A percentile compares a stretch with the other conserved stretches of the same genome.
Evolutionary conservation across 2,797 vertebrate genomes (phyloP).

Genomic region (Adrianichthys oophorus): DNA sequence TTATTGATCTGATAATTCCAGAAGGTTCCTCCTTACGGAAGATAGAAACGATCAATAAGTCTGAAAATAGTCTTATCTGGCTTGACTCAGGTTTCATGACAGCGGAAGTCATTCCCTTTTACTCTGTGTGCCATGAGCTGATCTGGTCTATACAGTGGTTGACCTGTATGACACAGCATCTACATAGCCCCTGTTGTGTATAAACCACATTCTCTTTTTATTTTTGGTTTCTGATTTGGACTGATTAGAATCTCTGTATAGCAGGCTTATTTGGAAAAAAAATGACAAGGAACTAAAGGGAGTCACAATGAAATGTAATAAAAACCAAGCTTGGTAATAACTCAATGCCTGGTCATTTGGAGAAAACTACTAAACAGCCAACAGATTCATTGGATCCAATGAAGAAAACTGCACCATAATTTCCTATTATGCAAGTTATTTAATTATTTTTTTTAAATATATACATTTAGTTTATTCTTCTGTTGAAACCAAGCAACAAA

Average conservation of each 20-base stretch:
- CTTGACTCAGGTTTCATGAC: slow-evolving; percentile 50
- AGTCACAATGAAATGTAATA: too few relatives aligned
- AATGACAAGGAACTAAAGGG: too few relatives aligned
- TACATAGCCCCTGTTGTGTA: slow-evolving; percentile 1
- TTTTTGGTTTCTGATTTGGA: slow-evolving; percentile 20
- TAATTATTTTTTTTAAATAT: not conserved
- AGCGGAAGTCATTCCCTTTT: slow-evolving; percentile 34
- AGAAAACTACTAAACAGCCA: too few relatives aligned
- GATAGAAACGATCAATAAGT: slow-evolving; percentile 52
- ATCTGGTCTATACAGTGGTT: slow-evolving; percentile 9
- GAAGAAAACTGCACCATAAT: too few relatives aligned
- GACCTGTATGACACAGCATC: slow-evolving; percentile 7
- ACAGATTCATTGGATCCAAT: too few relatives aligned
- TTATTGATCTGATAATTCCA: slow-evolving; percentile 58
- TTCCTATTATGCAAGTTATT: too few relatives aligned
- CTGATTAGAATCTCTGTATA: not conserved
- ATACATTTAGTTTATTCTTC: not conserved
- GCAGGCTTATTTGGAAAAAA: too few relatives aligned
- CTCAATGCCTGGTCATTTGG: too few relatives aligned
- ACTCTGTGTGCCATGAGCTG: slow-evolving; percentile 13
- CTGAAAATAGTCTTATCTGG: slow-evolving; percentile 54
- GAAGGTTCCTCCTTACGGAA: slow-evolving; percentile 52
- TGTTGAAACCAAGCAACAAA: not conserved
- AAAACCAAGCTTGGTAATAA: too few relatives aligned
- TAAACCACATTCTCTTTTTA: slow-evolving; percentile 19